These are phyloP conservation scores for Phylloscopus trochiloides DNA, from an alignment of 2,113 vertebrate species.

Conservation along the genomic window DNA sequence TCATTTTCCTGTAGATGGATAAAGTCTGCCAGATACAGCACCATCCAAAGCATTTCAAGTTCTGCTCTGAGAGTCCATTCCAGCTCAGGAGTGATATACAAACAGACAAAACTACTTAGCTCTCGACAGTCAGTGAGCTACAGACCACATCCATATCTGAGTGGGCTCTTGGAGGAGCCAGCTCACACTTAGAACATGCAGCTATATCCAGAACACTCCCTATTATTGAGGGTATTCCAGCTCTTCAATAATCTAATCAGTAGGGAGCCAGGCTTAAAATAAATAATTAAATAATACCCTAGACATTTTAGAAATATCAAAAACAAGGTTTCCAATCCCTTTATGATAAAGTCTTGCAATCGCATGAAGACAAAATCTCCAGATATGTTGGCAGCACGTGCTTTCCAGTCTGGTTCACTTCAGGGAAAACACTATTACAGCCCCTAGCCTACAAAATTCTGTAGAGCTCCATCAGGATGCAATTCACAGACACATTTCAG, in stretches of 20 bases:
- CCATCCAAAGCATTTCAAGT: not conserved
- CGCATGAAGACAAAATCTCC: not conserved
- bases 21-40: not conserved
- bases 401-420: not conserved
- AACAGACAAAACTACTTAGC: not conserved
- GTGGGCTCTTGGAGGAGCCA: not conserved
- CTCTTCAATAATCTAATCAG: not conserved
- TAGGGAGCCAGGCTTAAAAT: not conserved
- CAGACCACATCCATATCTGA: not conserved
- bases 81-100: not conserved
- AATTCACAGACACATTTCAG: not conserved
- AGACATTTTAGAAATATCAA: not conserved
- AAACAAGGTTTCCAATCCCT: not conserved
- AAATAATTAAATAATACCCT: not conserved
- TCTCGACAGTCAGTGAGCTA: not conserved
- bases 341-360: not conserved
- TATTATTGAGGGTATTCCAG: not conserved
- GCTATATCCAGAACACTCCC: not conserved
- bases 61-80: not conserved
- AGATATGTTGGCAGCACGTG: not conserved
- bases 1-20: not conserved
- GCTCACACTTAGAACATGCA: not conserved
- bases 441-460: not conserved
- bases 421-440: not conserved
- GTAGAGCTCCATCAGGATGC: not conserved